These are phyloP conservation scores for Drosophila setifemur DNA, from an alignment of 1,140 invertebrate genomes.

Conservation along the genomic window DNA sequence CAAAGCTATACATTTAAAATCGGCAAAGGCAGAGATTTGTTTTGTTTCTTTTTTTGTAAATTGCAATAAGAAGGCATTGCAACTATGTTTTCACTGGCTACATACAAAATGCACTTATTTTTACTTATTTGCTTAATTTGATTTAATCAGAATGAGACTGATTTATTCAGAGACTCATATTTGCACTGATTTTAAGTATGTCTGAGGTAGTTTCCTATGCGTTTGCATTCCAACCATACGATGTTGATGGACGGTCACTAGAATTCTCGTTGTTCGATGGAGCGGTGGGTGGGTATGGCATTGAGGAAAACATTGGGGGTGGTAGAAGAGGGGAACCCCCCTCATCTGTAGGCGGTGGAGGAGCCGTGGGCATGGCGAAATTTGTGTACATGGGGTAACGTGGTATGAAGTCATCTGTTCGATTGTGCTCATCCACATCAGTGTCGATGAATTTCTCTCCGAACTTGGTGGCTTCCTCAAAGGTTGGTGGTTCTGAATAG, in stretches of 20 bases:
- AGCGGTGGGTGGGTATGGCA: slow-evolving; percentile 24
- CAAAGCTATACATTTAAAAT: no score
- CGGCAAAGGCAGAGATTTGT: no score
- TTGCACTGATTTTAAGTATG: not conserved
- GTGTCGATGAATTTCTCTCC: slow-evolving; percentile 62
- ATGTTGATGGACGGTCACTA: not conserved
- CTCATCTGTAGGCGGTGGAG: slow-evolving; percentile 10
- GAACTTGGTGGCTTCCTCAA: slow-evolving; percentile 62
- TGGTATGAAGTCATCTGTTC: slow-evolving; percentile 67
- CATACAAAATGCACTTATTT: no score
- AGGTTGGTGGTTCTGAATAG: slow-evolving; percentile 63
- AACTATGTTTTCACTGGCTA: no score
- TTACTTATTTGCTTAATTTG: no score
- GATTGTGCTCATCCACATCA: slow-evolving; percentile 61
- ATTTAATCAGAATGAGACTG: not conserved
- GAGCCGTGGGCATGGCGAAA: slow-evolving; percentile 58
- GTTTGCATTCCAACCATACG: slow-evolving; percentile 33
- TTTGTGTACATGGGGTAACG: slow-evolving; percentile 75
- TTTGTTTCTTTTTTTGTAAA: no score
- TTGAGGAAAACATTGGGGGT: not conserved
- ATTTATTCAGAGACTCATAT: no score
- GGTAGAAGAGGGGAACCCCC: not conserved
- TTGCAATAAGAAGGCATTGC: no score
- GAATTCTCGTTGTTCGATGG: not conserved
- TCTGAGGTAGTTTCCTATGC: not conserved